Evolutionary conservation across 2,797 vertebrate genomes (phyloP).

Genomic region (Sphenopsis melanotis): DNA sequence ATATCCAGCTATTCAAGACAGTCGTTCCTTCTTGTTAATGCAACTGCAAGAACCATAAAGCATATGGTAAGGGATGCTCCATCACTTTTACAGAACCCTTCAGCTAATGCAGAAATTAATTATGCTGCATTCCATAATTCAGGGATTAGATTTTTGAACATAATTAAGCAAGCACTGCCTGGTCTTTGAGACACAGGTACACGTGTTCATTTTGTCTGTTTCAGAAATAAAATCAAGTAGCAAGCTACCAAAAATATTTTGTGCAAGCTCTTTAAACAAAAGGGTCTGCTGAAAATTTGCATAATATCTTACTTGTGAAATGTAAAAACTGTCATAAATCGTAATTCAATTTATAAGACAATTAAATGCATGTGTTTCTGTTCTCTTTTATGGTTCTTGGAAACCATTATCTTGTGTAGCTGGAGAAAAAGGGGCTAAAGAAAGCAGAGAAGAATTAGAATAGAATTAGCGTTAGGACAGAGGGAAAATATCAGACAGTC

Average conservation of each 20-base stretch:
- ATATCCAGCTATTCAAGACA: not conserved
- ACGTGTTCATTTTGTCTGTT: not conserved
- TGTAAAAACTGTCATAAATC: constrained; percentile 19
- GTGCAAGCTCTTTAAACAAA: not conserved
- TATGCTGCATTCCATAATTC: constrained; percentile 7
- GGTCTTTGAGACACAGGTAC: not conserved
- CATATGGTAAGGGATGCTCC: constrained; percentile 27
- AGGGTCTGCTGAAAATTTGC: constrained; percentile 17
- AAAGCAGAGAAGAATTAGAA: not conserved
- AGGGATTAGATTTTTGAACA: not conserved
- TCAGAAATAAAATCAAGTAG: constrained; percentile 22
- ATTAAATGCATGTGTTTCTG: constrained; percentile 32
- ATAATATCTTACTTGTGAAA: constrained; percentile 8
- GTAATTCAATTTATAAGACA: constrained; percentile 37
- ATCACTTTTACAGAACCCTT: not conserved
- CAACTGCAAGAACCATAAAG: constrained; percentile 29
- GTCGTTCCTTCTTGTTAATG: not conserved
- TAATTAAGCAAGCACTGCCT: not conserved
- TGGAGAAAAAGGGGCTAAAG: not conserved
- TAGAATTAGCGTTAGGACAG: not conserved
- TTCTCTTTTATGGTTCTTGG: constrained; percentile 20
- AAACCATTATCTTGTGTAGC: not conserved
- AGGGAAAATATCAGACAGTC: constrained; percentile 2
- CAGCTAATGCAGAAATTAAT: constrained; percentile 28
- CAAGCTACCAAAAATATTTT: not conserved